A percentile compares a stretch with the other conserved stretches of the same genome.
phyloP scores from a whole-genome alignment of 1,140 invertebrate genomes.

The Acromyrmex charruanus region DNA sequence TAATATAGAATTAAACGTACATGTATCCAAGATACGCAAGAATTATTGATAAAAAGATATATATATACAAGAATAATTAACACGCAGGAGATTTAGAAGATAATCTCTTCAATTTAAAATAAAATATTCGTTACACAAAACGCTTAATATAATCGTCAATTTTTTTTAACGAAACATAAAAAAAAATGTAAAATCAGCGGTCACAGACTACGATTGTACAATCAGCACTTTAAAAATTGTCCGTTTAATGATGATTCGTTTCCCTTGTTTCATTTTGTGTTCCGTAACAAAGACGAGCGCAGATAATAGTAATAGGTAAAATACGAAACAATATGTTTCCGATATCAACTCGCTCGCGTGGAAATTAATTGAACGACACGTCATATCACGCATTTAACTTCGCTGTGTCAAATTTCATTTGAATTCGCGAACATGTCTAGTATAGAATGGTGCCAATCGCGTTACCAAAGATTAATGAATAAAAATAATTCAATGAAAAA shows the following conservation, averaged over 20 bases:
- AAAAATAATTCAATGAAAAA: constrained; percentile 1
- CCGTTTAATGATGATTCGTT: background rate
- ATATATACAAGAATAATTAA: background rate
- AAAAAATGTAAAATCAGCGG: constrained; percentile 29
- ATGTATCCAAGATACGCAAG: background rate
- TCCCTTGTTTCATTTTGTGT: background rate
- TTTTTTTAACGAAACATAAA: background rate
- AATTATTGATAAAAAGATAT: background rate
- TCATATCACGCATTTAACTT: background rate
- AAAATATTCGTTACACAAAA: constrained; percentile 13
- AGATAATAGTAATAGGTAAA: constrained; percentile 20
- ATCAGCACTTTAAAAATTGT: constrained; percentile 29
- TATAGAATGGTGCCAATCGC: background rate
- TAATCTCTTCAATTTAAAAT: constrained; percentile 7
- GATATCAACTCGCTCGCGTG: constrained; percentile 1
- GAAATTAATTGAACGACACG: constrained; percentile 43
- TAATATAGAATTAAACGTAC: background rate
- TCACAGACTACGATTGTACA: background rate
- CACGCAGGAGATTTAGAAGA: background rate
- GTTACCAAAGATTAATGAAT: background rate
- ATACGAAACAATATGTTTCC: constrained; percentile 32
- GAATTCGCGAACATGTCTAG: background rate
- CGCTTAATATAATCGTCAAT: background rate
- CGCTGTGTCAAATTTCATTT: background rate
- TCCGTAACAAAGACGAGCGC: constrained; percentile 25